Evolutionary conservation across 2,888 invertebrate genomes (phyloP).

Genomic region (Drosophila anceps): DNA sequence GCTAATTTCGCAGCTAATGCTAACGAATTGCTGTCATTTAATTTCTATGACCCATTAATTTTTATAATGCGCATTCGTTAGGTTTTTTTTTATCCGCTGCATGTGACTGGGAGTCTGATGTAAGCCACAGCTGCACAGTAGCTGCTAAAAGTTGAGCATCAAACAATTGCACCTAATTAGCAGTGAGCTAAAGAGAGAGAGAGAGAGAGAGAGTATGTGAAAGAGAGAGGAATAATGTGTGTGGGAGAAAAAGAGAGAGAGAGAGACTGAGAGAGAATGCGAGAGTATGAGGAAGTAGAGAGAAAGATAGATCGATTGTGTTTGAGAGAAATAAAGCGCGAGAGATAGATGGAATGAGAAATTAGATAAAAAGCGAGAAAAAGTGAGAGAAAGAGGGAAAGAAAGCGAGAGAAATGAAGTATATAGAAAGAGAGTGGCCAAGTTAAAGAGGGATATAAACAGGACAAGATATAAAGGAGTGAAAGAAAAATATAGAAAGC

Average conservation of each 20-base stretch:
- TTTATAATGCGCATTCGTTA: slow-evolving; percentile 60
- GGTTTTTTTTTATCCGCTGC: slow-evolving; percentile 30
- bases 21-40: slow-evolving; percentile 75
- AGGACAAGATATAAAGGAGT: no score
- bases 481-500: background rate
- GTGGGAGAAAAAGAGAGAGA: background rate
- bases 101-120: slow-evolving; percentile 36
- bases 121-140: slow-evolving; percentile 40
- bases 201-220: background rate
- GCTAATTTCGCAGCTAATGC: slow-evolving; percentile 69
- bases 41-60: slow-evolving; percentile 74
- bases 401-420: background rate
- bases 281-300: no score
- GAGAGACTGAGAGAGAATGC: background rate
- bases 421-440: no score
- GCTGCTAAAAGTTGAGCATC: slow-evolving; percentile 31
- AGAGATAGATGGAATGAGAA: background rate
- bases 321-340: background rate
- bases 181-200: background rate
- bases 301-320: background rate
- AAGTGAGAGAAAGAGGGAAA: background rate
- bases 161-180: slow-evolving; percentile 56
- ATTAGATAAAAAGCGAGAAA: background rate
- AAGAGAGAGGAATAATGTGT: no score
- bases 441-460: no score